phyloP scores from a whole-genome alignment of 2,113 vertebrate species.

The Sciurus niger region DNA sequence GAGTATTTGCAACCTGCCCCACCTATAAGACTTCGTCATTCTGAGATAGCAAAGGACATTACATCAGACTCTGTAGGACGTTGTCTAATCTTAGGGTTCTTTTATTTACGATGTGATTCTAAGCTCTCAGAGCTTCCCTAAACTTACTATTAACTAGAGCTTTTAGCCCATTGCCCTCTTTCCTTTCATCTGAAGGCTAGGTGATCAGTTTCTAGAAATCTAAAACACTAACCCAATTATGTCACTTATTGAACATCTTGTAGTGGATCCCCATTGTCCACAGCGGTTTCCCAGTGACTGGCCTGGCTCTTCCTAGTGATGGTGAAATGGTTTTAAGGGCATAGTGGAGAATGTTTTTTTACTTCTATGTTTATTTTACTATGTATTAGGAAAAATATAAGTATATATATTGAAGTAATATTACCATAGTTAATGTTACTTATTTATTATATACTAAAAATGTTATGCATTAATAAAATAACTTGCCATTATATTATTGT shows the following conservation, averaged over 20 bases:
- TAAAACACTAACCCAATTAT: neutral
- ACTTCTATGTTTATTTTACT: neutral
- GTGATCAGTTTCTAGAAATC: neutral
- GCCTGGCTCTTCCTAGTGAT: neutral
- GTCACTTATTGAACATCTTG: slow-evolving; percentile 16
- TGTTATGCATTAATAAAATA: neutral
- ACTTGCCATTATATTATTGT: too few species aligned
- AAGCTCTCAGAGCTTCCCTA: neutral
- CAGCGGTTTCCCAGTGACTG: neutral
- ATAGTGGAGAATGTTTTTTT: neutral
- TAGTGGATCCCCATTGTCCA: neutral
- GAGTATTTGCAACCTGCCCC: neutral
- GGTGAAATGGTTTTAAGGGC: neutral
- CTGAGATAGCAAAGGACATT: neutral
- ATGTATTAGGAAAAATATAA: neutral
- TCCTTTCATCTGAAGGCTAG: neutral
- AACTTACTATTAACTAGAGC: neutral
- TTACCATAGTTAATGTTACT: neutral
- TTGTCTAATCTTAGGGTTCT: neutral
- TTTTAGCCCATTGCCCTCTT: neutral
- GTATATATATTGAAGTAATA: neutral
- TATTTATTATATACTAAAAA: neutral
- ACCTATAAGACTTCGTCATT: neutral
- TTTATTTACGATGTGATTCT: slow-evolving; percentile 19
- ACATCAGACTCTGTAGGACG: neutral